These are phyloP conservation scores for Ditula angustiorana DNA, from an alignment of 2,888 invertebrate species.

Conservation along the genomic window DNA sequence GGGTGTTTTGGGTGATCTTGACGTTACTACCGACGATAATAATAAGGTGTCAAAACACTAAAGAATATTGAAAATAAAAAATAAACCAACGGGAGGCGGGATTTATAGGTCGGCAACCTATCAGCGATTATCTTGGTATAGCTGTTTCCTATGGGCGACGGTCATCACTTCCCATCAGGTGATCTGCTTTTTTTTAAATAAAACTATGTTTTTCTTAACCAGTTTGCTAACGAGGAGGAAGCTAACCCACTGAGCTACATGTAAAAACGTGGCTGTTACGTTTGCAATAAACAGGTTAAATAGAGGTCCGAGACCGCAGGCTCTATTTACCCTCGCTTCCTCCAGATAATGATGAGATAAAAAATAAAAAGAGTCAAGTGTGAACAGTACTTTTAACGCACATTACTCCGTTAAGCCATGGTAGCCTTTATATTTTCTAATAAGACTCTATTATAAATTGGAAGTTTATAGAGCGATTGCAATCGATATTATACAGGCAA, in stretches of 20 bases:
- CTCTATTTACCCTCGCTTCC: constrained; percentile 73
- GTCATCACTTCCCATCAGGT: no score
- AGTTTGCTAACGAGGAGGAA: constrained; percentile 11
- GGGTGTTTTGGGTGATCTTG: no score
- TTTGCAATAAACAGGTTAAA: constrained; percentile 72
- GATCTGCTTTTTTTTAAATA: no score
- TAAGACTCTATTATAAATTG: not conserved
- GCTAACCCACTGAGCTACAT: constrained; percentile 12
- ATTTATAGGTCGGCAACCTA: no score
- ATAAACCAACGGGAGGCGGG: no score
- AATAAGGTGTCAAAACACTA: no score
- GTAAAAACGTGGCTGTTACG: constrained; percentile 32
- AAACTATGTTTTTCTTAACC: not conserved
- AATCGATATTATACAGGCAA: no score
- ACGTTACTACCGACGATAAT: no score
- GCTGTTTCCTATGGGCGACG: no score
- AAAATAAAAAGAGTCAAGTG: constrained; percentile 49
- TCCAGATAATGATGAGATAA: constrained; percentile 80
- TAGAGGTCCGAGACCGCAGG: constrained; percentile 66
- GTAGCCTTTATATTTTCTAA: not conserved
- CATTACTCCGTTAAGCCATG: not conserved
- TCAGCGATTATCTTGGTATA: no score
- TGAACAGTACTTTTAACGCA: not conserved
- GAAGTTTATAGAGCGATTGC: no score
- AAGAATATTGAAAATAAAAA: no score